Conservation (phyloP, 2,113 vertebrate species). For the Halichoerus grypus region DNA sequence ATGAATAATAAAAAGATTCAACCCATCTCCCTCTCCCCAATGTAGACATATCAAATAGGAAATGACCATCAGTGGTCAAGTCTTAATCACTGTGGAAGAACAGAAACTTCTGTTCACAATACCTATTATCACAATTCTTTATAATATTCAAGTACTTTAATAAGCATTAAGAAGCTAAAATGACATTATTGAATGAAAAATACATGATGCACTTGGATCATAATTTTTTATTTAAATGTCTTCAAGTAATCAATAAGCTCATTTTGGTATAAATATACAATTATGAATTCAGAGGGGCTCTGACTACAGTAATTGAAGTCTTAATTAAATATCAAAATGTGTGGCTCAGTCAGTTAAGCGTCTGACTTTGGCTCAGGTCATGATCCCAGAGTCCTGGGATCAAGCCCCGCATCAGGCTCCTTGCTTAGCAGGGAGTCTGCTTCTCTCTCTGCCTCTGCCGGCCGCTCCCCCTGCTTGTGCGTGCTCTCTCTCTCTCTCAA, state of each 20-base stretch:
- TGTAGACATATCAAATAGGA: not conserved
- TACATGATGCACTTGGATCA: not conserved
- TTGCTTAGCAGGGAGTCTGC: not conserved
- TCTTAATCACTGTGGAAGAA: not conserved
- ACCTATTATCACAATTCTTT: not conserved
- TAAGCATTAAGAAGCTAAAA: not conserved
- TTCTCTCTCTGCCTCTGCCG: not conserved
- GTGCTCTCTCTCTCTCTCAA: not conserved
- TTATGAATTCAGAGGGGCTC: not conserved
- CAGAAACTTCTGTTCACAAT: not conserved
- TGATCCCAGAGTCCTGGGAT: not conserved
- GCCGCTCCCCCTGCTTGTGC: no score
- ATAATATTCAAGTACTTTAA: not conserved
- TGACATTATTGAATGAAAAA: not conserved
- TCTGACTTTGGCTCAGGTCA: not conserved
- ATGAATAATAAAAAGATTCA: not conserved
- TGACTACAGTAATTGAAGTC: not conserved
- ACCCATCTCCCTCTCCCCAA: not conserved
- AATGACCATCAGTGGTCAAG: not conserved
- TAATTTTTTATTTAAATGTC: conserved; percentile 37
- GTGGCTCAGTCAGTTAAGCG: not conserved
- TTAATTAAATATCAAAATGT: conserved; percentile 35
- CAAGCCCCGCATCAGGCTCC: not conserved
- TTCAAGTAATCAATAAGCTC: not conserved
- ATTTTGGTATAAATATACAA: not conserved